A percentile compares a stretch with the other conserved stretches of the same genome.
Evolutionary conservation across 2,113 vertebrate species (phyloP).

Genomic region (Varanus salvator): DNA sequence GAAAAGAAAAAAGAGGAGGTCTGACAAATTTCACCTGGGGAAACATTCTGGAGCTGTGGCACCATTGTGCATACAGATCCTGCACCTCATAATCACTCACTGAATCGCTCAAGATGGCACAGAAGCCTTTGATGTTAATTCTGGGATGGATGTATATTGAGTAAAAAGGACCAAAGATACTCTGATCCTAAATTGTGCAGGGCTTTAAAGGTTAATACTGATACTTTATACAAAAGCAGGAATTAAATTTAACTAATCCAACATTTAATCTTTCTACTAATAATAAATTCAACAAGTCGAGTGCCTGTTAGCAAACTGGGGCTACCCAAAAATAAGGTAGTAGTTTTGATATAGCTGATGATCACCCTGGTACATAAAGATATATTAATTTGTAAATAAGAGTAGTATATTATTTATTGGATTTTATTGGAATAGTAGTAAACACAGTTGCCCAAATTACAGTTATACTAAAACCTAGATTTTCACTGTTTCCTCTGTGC

Average conservation of each 20-base stretch:
- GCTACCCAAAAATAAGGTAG: background rate
- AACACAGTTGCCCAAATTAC: background rate
- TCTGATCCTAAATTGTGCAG: background rate
- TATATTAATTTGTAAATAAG: background rate
- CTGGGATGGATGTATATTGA: background rate
- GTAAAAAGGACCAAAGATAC: background rate
- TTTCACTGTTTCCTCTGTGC: background rate
- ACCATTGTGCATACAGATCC: background rate
- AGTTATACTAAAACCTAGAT: background rate
- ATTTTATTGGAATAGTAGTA: too few species aligned
- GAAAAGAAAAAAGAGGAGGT: background rate
- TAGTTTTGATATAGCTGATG: background rate
- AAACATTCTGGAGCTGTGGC: background rate
- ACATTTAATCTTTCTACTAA: background rate
- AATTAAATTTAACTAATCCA: background rate
- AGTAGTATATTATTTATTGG: too few species aligned
- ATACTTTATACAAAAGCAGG: background rate
- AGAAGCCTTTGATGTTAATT: background rate
- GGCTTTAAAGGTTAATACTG: background rate
- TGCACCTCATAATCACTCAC: background rate
- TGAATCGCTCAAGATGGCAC: background rate
- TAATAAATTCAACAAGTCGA: too few species aligned
- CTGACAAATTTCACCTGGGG: background rate
- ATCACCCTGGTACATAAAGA: background rate
- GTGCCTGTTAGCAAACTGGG: too few species aligned